Conservation (phyloP, 2,888 invertebrate species). For the Apamea anceps region DNA sequence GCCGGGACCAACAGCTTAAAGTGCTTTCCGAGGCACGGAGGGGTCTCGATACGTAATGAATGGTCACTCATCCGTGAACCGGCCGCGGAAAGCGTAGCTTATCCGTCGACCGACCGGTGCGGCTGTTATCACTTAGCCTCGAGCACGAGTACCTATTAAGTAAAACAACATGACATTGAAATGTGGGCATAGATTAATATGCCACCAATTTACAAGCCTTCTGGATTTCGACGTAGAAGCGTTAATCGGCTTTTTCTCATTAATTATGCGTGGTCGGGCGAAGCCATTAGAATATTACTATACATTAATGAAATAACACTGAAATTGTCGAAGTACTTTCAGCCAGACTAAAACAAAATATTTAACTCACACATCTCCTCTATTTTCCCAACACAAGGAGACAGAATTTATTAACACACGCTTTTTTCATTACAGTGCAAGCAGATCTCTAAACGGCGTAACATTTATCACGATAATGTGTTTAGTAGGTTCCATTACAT, state of each 20-base stretch:
- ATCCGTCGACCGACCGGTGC: not conserved
- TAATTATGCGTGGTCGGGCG: not conserved
- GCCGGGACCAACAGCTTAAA: not conserved
- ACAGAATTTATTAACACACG: slow-evolving; percentile 12
- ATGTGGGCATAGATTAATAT: not conserved
- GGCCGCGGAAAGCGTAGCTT: not conserved
- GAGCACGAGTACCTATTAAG: not conserved
- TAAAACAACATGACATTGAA: not conserved
- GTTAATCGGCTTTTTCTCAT: not conserved
- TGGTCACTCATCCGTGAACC: not conserved
- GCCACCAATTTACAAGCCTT: not conserved
- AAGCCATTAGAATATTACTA: not conserved
- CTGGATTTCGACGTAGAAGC: not conserved
- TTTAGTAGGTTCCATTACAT: slow-evolving; percentile 50
- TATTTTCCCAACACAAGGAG: too few species aligned
- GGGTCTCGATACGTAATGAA: not conserved
- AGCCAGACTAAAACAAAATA: not conserved
- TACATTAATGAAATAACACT: not conserved
- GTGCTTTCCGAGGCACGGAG: not conserved
- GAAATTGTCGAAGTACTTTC: not conserved
- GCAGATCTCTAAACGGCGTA: slow-evolving; percentile 27
- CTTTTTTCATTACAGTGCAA: slow-evolving; percentile 44
- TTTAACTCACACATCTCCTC: not conserved
- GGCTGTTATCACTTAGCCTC: not conserved
- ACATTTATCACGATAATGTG: slow-evolving; percentile 58